These are phyloP conservation scores for Anolis apletophallus DNA, from an alignment of 2,797 vertebrate species.

Conservation along the genomic window DNA sequence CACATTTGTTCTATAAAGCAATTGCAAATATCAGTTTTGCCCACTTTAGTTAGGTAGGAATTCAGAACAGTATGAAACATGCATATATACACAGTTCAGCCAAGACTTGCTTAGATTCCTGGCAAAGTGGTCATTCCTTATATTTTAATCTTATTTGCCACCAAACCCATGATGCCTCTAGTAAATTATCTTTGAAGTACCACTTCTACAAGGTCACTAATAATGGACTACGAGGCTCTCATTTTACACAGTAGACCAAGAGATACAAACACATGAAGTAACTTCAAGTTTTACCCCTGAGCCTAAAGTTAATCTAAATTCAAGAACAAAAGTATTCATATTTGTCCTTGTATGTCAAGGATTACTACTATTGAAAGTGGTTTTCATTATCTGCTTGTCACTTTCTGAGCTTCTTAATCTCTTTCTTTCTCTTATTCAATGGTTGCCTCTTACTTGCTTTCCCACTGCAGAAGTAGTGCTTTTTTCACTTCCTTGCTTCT, in stretches of 20 bases:
- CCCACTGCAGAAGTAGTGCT: conserved; percentile 80
- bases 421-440: conserved; percentile 88
- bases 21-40: conserved; percentile 44
- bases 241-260: background rate
- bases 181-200: conserved; percentile 17
- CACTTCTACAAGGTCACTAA: conserved; percentile 39
- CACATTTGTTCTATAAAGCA: conserved; percentile 18
- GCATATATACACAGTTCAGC: rapidly evolving
- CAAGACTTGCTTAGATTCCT: background rate
- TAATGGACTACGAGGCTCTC: conserved; percentile 29
- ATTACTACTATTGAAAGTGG: conserved; percentile 88
- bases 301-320: conserved; percentile 83
- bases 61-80: background rate
- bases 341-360: conserved; percentile 89
- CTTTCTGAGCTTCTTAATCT: conserved; percentile 92
- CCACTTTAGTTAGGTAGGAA: conserved; percentile 14
- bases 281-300: conserved; percentile 59
- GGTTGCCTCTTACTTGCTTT: conserved; percentile 89
- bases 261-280: background rate
- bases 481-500: conserved; percentile 3
- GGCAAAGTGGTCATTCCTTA: conserved; percentile 13
- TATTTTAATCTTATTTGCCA: conserved; percentile 18
- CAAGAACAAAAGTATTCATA: conserved; percentile 88
- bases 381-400: conserved; percentile 90
- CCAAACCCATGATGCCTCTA: rapidly evolving